These are phyloP conservation scores for Branchinecta lynchi DNA, from an alignment of 1,140 invertebrate species.

Conservation along the genomic window DNA sequence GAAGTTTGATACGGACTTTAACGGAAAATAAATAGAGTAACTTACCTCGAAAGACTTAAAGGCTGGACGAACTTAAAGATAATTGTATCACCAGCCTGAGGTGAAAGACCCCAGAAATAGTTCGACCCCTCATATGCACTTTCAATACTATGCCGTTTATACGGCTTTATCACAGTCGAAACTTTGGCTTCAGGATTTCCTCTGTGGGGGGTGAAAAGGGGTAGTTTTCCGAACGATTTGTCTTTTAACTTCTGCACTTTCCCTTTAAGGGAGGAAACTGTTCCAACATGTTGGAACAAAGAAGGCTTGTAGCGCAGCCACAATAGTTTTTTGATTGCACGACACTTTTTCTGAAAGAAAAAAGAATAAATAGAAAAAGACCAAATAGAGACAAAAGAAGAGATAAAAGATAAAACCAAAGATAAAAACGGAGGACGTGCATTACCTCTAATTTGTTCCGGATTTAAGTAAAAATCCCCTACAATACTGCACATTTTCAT, in stretches of 20 bases:
- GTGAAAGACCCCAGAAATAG: conserved; percentile 83
- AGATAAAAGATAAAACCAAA: too few species aligned
- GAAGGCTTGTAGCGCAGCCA: conserved; percentile 82
- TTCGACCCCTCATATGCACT: conserved; percentile 73
- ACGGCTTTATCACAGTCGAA: conserved; percentile 59
- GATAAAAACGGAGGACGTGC: too few species aligned
- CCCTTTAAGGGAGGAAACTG: conserved; percentile 84
- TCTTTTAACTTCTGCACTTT: conserved; percentile 96
- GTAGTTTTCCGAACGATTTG: conserved; percentile 76
- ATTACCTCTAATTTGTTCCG: too few species aligned
- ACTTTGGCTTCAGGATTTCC: conserved; percentile 48
- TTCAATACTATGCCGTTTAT: conserved; percentile 62
- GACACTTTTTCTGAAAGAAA: conserved; percentile 64
- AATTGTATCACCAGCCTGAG: conserved; percentile 63
- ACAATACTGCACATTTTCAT: conserved; percentile 11
- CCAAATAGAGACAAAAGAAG: not conserved
- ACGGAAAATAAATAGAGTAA: conserved; percentile 2
- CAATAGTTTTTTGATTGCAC: conserved; percentile 55
- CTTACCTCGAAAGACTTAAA: conserved; percentile 54
- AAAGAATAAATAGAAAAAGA: conserved; percentile 23
- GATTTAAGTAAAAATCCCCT: not conserved
- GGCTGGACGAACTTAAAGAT: conserved; percentile 65
- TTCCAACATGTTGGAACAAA: conserved; percentile 89
- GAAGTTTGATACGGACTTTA: not conserved
- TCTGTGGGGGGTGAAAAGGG: conserved; percentile 57